Evolutionary conservation across 2,888 invertebrate genomes (phyloP).

Genomic region (Spodoptera picta): DNA sequence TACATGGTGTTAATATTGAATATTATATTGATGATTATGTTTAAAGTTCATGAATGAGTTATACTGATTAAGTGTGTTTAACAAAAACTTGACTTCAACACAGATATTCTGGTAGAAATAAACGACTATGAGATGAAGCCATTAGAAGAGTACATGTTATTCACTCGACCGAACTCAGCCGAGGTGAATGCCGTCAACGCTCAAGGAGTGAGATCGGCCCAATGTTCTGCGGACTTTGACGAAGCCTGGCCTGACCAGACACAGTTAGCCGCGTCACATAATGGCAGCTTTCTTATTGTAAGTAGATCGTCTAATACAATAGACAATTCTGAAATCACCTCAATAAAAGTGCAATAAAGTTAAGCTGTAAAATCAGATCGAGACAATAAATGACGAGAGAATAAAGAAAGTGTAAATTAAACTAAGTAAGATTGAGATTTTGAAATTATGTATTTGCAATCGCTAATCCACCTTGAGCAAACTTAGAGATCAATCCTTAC

Average conservation of each 20-base stretch:
- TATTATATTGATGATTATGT: no score
- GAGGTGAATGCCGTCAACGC: conserved; percentile 96
- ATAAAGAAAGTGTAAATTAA: no score
- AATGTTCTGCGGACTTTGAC: conserved; percentile 94
- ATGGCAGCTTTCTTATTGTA: conserved; percentile 83
- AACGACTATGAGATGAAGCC: conserved; percentile 95
- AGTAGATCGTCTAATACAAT: conserved; percentile 43
- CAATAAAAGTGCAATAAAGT: no score
- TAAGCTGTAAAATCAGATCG: no score
- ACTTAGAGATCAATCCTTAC: no score
- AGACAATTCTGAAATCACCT: not conserved
- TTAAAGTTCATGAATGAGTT: no score
- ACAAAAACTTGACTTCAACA: not conserved
- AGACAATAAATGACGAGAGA: no score
- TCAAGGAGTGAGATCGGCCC: conserved; percentile 95
- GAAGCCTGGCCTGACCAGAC: conserved; percentile 83
- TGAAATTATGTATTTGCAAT: no score
- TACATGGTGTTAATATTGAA: no score
- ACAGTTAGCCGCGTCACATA: conserved; percentile 78
- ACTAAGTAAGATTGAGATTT: no score
- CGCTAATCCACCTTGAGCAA: no score
- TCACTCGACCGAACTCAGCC: conserved; percentile 94
- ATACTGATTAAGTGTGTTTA: no score
- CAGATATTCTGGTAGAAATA: conserved; percentile 95
- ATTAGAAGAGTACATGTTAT: conserved; percentile 97